phyloP scores from a whole-genome alignment of 1,140 invertebrate genomes.

The Drosophila bocqueti region DNA sequence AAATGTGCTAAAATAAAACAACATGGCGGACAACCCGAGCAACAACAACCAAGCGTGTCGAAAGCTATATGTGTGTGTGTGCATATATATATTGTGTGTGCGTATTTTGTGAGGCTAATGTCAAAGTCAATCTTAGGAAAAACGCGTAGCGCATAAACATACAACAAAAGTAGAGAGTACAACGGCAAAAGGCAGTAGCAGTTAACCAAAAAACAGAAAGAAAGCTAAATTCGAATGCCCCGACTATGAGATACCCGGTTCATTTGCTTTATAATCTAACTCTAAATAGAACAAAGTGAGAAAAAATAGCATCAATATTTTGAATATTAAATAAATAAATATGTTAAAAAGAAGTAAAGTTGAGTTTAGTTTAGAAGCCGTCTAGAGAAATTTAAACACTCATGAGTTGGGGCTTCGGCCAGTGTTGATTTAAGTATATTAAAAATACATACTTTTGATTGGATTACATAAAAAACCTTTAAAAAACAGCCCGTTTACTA shows the following conservation, averaged over 20 bases:
- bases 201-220: slow-evolving; percentile 36
- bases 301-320: not conserved
- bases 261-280: not conserved
- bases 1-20: slow-evolving; percentile 84
- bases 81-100: slow-evolving; percentile 31
- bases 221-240: not conserved
- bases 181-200: slow-evolving; percentile 54
- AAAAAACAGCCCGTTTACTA: no score
- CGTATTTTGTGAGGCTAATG: slow-evolving; percentile 76
- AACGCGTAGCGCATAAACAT: slow-evolving; percentile 83
- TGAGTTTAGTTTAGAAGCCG: no score
- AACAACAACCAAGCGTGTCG: slow-evolving; percentile 74
- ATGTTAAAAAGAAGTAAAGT: no score
- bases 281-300: not conserved
- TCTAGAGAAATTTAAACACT: no score
- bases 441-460: no score
- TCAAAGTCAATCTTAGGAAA: slow-evolving; percentile 84
- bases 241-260: slow-evolving; percentile 16
- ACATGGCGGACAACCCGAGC: slow-evolving; percentile 77
- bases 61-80: slow-evolving; percentile 48
- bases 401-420: no score
- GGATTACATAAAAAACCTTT: no score
- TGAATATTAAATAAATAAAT: not conserved
- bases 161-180: slow-evolving; percentile 67
- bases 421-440: no score